Evolutionary conservation across 2,888 invertebrate species (phyloP), one percentile per base, ranked within the genome.

Genomic region (Orthosia cruda): DNA sequence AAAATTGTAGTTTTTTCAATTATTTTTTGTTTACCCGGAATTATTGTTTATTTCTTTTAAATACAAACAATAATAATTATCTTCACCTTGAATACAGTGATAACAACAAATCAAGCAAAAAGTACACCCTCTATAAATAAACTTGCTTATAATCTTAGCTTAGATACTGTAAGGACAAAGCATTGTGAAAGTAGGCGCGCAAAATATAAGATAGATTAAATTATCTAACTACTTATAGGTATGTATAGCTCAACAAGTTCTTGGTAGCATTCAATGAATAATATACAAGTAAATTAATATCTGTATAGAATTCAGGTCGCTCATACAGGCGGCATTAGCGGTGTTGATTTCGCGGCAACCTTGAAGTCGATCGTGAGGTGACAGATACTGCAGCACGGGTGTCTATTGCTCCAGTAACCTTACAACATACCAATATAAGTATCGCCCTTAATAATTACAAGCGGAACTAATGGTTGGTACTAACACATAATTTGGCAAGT

Each of bases 391-490:
- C 85, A 87, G 83, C 65, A 88, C 90, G 88, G 87, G 81, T 85
- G 72, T 61, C 54, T 63, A 76, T 77, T 85, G 75, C 83, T 83
- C 83, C 82, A 82, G 84, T 91, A 89, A 91, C 91, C 91, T 93
- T 94, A 93, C 93, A 84, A 89, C 87, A 87, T 82, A 88, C 85
- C 74, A 15, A 82, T 67, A 88, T 87, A 90, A 89, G 84, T 87
- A 86, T 86, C 90, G 95, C 94, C 94, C 95, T 94, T 94, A 92
- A 94, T 95, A 92, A 91, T 92, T 92, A 89, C 89, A 94, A 88
- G 93, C 95, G 94, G 93, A 95, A 96, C 95, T 92, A 93, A 95
- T 94, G 93, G 92, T 91, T 62, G 87, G 87, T 85, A 88, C 88
- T 85, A 89, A 86, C 87, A 88, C 84, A 92, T 89, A 91, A 89